Conservation (phyloP, 2,888 invertebrate species). For the Lepidochitona cinerea region DNA sequence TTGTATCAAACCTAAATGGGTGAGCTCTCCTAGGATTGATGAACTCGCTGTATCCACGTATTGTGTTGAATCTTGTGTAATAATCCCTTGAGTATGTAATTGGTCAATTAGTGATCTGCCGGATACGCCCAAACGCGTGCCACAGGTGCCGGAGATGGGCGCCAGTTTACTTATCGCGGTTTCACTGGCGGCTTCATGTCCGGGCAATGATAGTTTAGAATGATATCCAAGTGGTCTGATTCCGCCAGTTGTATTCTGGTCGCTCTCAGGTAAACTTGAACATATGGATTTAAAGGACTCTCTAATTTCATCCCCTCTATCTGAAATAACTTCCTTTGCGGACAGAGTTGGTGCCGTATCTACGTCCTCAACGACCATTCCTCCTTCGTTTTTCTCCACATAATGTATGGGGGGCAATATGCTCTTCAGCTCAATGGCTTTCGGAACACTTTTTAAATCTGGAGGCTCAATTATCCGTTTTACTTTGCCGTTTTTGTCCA, state of each 20-base stretch:
- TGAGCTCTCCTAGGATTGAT: background rate
- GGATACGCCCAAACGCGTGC: background rate
- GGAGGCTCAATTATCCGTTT: background rate
- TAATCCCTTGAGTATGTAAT: background rate
- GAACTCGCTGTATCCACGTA: background rate
- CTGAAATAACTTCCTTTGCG: background rate
- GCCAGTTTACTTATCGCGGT: background rate
- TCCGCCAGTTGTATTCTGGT: background rate
- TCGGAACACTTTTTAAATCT: background rate
- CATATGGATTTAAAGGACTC: background rate
- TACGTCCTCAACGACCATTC: background rate
- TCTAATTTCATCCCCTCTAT: background rate
- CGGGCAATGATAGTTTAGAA: background rate
- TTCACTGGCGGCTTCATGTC: background rate
- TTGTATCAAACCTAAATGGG: background rate
- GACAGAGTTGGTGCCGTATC: background rate
- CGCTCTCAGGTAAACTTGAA: background rate
- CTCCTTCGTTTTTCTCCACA: slow-evolving; percentile 1
- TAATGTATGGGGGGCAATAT: background rate
- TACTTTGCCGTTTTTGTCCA: background rate
- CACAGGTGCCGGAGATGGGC: background rate
- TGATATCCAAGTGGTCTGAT: background rate
- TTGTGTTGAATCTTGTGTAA: background rate
- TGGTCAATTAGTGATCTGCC: background rate
- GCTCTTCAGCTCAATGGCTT: background rate